Evolutionary conservation across 2,888 invertebrate genomes (phyloP).

Genomic region (Arctia plantaginis): DNA sequence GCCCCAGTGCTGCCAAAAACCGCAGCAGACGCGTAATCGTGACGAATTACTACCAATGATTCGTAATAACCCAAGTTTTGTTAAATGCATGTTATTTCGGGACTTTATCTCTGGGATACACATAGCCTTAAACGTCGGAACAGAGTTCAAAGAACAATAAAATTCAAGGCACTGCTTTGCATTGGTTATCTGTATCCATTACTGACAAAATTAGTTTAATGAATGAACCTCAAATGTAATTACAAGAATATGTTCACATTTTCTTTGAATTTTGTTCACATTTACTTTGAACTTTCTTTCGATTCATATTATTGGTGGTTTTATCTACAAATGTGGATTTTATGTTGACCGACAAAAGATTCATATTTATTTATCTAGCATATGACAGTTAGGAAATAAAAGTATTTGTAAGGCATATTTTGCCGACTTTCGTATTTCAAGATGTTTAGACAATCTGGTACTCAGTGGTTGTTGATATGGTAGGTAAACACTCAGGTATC

Average conservation of each 20-base stretch:
- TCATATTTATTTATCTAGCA: background rate
- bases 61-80: conserved; percentile 43
- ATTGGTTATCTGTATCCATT: background rate
- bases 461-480: too few relatives aligned
- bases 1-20: conserved; percentile 34
- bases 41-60: conserved; percentile 43
- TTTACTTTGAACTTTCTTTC: background rate
- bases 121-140: background rate
- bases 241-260: background rate
- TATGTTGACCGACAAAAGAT: background rate
- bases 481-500: background rate
- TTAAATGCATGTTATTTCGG: conserved; percentile 34
- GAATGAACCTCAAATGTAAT: background rate
- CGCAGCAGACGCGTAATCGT: conserved; percentile 45
- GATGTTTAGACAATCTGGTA: background rate
- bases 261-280: background rate
- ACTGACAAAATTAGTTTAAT: conserved; percentile 2
- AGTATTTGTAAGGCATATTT: background rate
- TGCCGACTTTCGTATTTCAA: background rate
- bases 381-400: background rate
- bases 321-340: background rate
- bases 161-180: conserved; percentile 2
- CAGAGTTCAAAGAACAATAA: background rate
- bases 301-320: background rate
- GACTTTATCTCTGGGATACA: conserved; percentile 33